phyloP scores from a whole-genome alignment of 2,888 invertebrate genomes.

The Pherbina coryleti region DNA sequence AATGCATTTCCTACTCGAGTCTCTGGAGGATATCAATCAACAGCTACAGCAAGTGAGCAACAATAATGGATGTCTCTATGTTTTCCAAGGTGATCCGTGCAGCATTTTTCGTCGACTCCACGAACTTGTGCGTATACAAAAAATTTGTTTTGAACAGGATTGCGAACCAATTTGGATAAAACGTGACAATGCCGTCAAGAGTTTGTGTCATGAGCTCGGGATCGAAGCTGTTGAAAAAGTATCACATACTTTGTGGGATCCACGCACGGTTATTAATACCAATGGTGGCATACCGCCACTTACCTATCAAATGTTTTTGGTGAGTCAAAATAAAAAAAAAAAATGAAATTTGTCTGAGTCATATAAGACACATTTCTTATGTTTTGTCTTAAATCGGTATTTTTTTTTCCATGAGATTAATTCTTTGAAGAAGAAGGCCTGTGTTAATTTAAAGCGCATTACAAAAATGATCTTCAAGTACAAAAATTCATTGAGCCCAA shows the following conservation, averaged over 20 bases:
- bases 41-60: slow-evolving; percentile 70
- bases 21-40: slow-evolving; percentile 75
- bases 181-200: slow-evolving; percentile 74
- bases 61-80: slow-evolving; percentile 73
- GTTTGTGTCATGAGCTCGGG: slow-evolving; percentile 72
- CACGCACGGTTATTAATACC: slow-evolving; percentile 74
- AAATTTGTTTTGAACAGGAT: slow-evolving; percentile 76
- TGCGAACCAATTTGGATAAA: slow-evolving; percentile 80
- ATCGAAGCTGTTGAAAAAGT: slow-evolving; percentile 75
- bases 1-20: slow-evolving; percentile 78
- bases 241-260: slow-evolving; percentile 82
- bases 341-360: too few species aligned
- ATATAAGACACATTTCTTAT: too few species aligned
- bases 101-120: slow-evolving; percentile 73
- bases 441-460: too few species aligned
- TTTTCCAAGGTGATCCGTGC: slow-evolving; percentile 75
- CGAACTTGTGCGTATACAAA: slow-evolving; percentile 73
- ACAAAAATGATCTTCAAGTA: too few species aligned
- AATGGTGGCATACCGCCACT: slow-evolving; percentile 81
- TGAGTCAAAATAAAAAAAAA: slow-evolving; percentile 59
- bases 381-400: too few species aligned
- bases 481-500: too few species aligned
- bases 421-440: too few species aligned
- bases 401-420: too few species aligned
- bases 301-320: slow-evolving; percentile 80